Conservation (phyloP, 2,113 vertebrate species). For the Hippocampus zosterae region DNA sequence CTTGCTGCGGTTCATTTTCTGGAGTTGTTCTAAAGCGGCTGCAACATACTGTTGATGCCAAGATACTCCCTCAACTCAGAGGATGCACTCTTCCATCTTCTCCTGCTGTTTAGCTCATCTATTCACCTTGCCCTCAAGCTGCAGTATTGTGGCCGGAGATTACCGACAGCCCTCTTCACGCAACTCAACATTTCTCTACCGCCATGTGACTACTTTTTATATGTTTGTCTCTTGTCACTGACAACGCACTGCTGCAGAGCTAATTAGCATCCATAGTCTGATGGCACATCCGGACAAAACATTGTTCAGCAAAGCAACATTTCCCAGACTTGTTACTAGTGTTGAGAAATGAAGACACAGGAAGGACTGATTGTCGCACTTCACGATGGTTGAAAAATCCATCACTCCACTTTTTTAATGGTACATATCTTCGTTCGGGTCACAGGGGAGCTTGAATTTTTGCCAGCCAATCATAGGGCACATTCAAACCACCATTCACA, state of each 20-base stretch:
- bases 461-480: too few species aligned
- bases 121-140: constrained; percentile 67
- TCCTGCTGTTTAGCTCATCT: constrained; percentile 65
- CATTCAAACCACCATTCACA: too few species aligned
- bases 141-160: constrained; percentile 65
- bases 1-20: constrained; percentile 39
- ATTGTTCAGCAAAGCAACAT: constrained; percentile 8
- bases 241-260: constrained; percentile 26
- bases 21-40: constrained; percentile 50
- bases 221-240: constrained; percentile 22
- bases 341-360: too few species aligned
- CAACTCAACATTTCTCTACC: constrained; percentile 38
- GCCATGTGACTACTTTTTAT: constrained; percentile 26
- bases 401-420: too few species aligned
- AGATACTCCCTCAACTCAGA: constrained; percentile 64
- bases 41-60: constrained; percentile 58
- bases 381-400: too few species aligned
- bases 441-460: too few species aligned
- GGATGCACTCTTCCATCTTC: constrained; percentile 57
- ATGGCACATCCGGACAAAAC: constrained; percentile 19
- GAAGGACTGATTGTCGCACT: background rate
- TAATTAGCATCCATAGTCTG: constrained; percentile 33
- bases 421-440: too few species aligned
- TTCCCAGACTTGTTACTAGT: too few species aligned
- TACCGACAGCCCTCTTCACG: constrained; percentile 62